A percentile compares a stretch with the other conserved stretches of the same genome.
Conservation (phyloP, 2,113 vertebrate genomes). For the Gymnobelideus leadbeateri region DNA sequence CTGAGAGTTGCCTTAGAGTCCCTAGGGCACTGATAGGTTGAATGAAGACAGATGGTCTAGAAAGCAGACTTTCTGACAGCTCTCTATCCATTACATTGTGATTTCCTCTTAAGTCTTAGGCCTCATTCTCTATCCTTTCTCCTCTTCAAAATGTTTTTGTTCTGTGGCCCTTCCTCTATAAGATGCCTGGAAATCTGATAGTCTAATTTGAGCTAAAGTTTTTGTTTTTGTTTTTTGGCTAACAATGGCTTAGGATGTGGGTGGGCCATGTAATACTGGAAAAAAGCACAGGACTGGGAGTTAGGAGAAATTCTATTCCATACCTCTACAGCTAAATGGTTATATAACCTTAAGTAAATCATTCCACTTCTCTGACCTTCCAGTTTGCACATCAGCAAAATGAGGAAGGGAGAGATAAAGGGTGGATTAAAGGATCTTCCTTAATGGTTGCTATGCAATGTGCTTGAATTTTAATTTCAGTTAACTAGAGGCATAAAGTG, state of each 20-base stretch:
- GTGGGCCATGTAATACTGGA: neutral
- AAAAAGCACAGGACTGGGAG: neutral
- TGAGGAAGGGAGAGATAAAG: neutral
- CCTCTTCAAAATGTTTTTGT: neutral
- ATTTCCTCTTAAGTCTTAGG: neutral
- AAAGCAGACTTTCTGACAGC: neutral
- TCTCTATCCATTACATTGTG: neutral
- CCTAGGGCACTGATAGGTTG: neutral
- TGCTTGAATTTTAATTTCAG: neutral
- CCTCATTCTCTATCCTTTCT: neutral
- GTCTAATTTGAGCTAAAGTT: neutral
- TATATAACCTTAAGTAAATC: neutral
- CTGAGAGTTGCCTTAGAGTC: neutral
- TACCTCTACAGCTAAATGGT: neutral
- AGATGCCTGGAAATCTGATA: neutral
- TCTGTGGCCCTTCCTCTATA: neutral
- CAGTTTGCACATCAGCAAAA: neutral
- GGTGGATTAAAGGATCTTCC: neutral
- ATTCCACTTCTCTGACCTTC: neutral
- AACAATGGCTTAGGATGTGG: neutral
- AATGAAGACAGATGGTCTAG: neutral
- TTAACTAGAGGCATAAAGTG: neutral
- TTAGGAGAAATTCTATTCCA: neutral
- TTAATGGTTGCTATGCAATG: neutral
- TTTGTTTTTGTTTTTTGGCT: too few species aligned